Base-by-base conservation (phyloP, 2,113 vertebrate species). In the Xiphophorus maculatus region DNA sequence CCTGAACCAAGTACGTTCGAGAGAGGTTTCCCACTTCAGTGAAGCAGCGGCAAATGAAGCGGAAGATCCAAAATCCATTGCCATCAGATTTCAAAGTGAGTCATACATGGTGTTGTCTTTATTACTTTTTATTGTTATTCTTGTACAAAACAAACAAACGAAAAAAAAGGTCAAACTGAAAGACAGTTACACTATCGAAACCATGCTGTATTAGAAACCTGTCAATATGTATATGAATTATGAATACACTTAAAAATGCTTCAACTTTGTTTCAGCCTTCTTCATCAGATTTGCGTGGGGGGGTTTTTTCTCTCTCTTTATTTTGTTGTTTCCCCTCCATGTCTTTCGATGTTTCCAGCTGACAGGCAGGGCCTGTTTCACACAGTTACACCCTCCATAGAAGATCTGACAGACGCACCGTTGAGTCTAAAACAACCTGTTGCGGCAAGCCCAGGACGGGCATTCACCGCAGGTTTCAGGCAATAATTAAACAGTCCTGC, bases 141-240 rank as follows among this genome's bases (percentile, higher is more conserved):
- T 93, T 94, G 91, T 87, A 92, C 92, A 92, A 90, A 37, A 11
- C 35, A 37, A 37, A 37, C 35, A 11, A 37, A 12, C 84, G 33
- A 70, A 80, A 84, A 88, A 87, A 87, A 79, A 75, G 66, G 71
- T 69, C 69, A 70, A 88, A 61, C 80, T 83, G 69, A 86, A 88
- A 92, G 84, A 92, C 89, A 87, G 91, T 92, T 83, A 93, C 91
- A 91, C 89, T 92, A 93, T 94, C 85, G 89, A 85, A 93, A 91
- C 86, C 92, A 92, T 92, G 92, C 93, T 94, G 93, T 94, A 93
- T 92, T 92, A 93, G 91, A 93, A 91, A 92, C 82, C 83, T 95
- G 94, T 95, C 91, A 84, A 93, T 93, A 93, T 95, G 94, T 94
- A 93, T 94, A 94, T 94, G 93, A 94, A 93, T 93, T 93, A 94